These are phyloP conservation scores for Leucophora obtusa DNA, from an alignment of 2,888 invertebrate genomes.

Conservation along the genomic window DNA sequence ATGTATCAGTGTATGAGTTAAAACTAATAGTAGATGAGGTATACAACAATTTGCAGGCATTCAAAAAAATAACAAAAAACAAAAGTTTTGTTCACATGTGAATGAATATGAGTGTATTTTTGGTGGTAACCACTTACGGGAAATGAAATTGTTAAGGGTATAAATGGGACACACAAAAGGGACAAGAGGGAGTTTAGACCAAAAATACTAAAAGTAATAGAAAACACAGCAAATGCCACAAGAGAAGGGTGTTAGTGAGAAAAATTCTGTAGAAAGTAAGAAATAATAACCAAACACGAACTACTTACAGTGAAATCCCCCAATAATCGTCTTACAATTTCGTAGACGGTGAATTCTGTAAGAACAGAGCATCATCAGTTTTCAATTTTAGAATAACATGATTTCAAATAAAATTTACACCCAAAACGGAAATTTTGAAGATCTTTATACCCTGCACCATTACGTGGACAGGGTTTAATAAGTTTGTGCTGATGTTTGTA, in stretches of 20 bases:
- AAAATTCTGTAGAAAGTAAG: constrained; percentile 30
- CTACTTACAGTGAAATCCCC: no score
- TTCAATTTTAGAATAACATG: no score
- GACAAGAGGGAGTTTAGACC: constrained; percentile 58
- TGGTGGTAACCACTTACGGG: constrained; percentile 65
- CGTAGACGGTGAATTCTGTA: no score
- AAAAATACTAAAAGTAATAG: constrained; percentile 45
- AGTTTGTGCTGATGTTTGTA: no score
- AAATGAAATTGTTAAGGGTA: constrained; percentile 75
- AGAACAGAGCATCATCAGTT: no score
- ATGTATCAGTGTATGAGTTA: background rate
- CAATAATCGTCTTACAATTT: no score
- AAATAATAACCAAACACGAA: constrained; percentile 44
- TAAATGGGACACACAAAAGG: constrained; percentile 69
- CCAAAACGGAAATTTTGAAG: no score
- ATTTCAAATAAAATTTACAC: no score
- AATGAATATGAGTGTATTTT: constrained; percentile 17
- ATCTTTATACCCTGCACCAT: no score
- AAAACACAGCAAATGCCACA: constrained; percentile 47
- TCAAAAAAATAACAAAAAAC: constrained; percentile 28
- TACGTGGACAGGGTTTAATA: no score
- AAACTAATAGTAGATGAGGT: constrained; percentile 8
- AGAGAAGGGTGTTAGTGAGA: constrained; percentile 57
- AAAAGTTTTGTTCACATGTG: constrained; percentile 30
- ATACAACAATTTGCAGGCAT: constrained; percentile 48